Base-by-base conservation (phyloP, 2,113 vertebrate species). In the Nothobranchius furzeri region DNA sequence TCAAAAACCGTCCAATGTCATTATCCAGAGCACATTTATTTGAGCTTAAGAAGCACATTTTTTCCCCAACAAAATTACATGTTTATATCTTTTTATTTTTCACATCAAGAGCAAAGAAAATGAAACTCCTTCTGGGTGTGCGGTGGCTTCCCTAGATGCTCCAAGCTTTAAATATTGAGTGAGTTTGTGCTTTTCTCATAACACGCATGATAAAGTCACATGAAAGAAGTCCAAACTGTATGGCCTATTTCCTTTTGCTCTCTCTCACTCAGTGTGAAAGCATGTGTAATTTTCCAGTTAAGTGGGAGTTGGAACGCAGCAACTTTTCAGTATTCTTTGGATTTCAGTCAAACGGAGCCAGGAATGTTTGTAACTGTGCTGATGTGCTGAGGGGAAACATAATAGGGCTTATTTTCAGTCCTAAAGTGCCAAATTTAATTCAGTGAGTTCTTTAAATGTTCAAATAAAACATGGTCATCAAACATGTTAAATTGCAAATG, bases 381-480 rank as follows among this genome's bases (percentile, higher is more conserved):
- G 78, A 9, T 60, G 60, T 57, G 54, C 76, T 73, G 54, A 74
- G 74, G 69, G 60, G 65, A 89, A 85, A 79, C 57, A 82, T 76
- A 81, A 77, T 78, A 30, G 60, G 64, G 64, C 64, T 66, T 81
- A 80, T 88, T 91, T 84, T 82, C 70, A 83, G 89, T 86, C 80
- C 73, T 51, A 58, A 50, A 80, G 83, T 89, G 60, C 79, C 70
- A 63, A n/a, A 73, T 68, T 45, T 73, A 85, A 83, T 83, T 56
- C 58, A 59, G 14, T 57, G 8, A 50, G 56, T 68, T 70, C 59
- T 66, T 35, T 67, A 58, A 76, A 12, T 70, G 47, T 20, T 20
- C 20, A 20, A 20, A 20, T 68, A 81, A 82, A 71, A 45, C 15
- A 14, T 62, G 35, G 53, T 62, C 9, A 37, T 20, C 57, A 58